Conservation (phyloP, 2,797 vertebrate species). For the Acanthurus tractus region DNA sequence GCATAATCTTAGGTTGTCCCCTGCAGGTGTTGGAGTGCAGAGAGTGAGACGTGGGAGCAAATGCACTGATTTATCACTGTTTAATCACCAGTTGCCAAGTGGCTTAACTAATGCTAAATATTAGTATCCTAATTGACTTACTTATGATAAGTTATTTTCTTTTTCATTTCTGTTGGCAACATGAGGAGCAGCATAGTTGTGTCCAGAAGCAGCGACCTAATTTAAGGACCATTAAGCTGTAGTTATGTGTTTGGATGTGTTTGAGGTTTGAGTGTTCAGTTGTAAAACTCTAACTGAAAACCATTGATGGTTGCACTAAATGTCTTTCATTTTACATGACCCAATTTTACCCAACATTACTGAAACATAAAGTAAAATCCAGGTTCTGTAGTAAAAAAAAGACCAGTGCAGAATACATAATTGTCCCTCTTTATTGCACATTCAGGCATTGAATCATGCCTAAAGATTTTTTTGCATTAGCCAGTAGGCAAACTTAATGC, state of each 20-base stretch:
- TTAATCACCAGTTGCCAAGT: slow-evolving; percentile 61
- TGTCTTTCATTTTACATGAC: not conserved
- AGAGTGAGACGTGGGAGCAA: slow-evolving; percentile 37
- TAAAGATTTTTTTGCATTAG: not conserved
- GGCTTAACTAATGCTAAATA: slow-evolving; percentile 43
- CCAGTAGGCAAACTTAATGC: slow-evolving; percentile 10
- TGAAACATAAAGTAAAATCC: not conserved
- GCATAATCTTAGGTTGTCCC: slow-evolving; percentile 63
- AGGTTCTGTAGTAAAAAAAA: not conserved
- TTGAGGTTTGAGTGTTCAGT: not conserved
- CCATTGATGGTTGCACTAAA: not conserved
- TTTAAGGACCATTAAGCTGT: not conserved
- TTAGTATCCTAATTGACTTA: slow-evolving; percentile 51
- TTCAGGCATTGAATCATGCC: not conserved
- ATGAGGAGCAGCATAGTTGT: not conserved
- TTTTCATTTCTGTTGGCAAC: slow-evolving; percentile 23
- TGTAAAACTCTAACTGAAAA: not conserved
- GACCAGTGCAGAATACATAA: not conserved
- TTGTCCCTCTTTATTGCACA: not conserved
- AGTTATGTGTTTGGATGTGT: not conserved
- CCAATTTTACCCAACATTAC: not conserved
- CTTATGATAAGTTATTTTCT: slow-evolving; percentile 22
- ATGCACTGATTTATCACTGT: slow-evolving; percentile 54
- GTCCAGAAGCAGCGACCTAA: not conserved
- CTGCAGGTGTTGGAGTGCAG: slow-evolving; percentile 71